Conservation (phyloP, 92 coral and sea anemone species). For the Scolanthus callimorphus region DNA sequence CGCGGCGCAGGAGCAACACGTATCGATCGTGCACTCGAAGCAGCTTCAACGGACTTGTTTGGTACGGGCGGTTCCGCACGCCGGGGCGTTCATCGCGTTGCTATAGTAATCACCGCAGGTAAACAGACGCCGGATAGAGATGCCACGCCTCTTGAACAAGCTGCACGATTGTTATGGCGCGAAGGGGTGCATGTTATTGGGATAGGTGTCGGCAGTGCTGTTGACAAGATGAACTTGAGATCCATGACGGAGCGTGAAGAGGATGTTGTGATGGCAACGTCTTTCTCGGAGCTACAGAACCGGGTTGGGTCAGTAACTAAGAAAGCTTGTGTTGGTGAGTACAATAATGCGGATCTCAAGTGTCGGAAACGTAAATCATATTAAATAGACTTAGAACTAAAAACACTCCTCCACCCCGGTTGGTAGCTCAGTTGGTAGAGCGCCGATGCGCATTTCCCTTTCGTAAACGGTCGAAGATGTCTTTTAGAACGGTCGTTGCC, state of each 20-base stretch:
- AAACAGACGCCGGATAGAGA: constrained; percentile 14
- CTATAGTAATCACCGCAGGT: constrained; percentile 60
- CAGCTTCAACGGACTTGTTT: constrained; percentile 51
- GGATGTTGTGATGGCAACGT: constrained; percentile 25
- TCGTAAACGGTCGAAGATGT: too few relatives aligned
- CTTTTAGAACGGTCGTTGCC: too few relatives aligned
- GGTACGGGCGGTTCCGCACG: constrained; percentile 47
- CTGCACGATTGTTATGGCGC: constrained; percentile 20
- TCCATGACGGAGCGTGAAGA: constrained; percentile 42
- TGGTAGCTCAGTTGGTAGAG: too few relatives aligned
- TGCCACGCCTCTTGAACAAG: constrained; percentile 18
- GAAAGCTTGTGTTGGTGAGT: constrained; percentile 35
- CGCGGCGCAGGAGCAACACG: constrained; percentile 26
- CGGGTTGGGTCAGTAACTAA: constrained; percentile 17
- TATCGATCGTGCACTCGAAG: constrained; percentile 42
- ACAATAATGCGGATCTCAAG: too few relatives aligned
- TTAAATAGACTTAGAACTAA: too few relatives aligned
- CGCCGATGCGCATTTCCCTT: too few relatives aligned
- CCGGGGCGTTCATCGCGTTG: constrained; percentile 63
- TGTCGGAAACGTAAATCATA: too few relatives aligned
- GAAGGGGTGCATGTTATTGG: constrained; percentile 45
- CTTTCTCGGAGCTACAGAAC: constrained; percentile 29
- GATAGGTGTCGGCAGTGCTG: constrained; percentile 45
- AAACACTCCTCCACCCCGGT: too few relatives aligned
- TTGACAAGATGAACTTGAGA: constrained; percentile 25